phyloP scores from a whole-genome alignment of 2,113 vertebrate genomes.

The Pluvialis apricaria region DNA sequence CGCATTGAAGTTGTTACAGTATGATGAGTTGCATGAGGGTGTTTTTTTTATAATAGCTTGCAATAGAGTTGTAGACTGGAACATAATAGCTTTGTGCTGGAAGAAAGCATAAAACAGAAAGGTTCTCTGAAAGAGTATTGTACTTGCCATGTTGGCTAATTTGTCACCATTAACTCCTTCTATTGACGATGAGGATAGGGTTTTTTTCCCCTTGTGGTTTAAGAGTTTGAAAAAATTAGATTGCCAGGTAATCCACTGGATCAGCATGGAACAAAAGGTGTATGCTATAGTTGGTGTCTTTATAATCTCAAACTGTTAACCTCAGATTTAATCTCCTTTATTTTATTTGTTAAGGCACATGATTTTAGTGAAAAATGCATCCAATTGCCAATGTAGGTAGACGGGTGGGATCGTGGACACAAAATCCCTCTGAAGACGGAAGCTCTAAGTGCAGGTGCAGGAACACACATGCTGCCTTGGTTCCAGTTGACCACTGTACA shows the following conservation, averaged over 20 bases:
- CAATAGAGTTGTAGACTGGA: conserved; percentile 3
- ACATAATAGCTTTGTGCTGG: conserved; percentile 26
- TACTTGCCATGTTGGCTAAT: not conserved
- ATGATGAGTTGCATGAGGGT: not conserved
- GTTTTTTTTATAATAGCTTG: not conserved
- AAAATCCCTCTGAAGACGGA: not conserved
- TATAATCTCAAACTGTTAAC: not conserved
- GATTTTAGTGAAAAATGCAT: not conserved
- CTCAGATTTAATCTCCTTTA: not conserved
- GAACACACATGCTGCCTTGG: not conserved
- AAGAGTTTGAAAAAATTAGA: not conserved
- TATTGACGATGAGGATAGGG: not conserved
- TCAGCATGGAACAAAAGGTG: not conserved
- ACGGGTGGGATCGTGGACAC: fast-evolving
- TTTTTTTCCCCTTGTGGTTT: not conserved
- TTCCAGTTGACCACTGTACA: not conserved
- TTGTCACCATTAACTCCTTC: conserved; percentile 25
- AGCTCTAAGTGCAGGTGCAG: not conserved
- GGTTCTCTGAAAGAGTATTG: not conserved
- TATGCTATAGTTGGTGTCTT: not conserved
- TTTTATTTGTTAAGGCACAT: not conserved
- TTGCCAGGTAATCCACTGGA: not conserved
- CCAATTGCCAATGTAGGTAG: not conserved
- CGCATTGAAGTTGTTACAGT: not conserved
- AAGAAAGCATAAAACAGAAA: not conserved